These are phyloP conservation scores for Rhinogobius similis DNA, from an alignment of 2,113 vertebrate species.

Conservation along the genomic window DNA sequence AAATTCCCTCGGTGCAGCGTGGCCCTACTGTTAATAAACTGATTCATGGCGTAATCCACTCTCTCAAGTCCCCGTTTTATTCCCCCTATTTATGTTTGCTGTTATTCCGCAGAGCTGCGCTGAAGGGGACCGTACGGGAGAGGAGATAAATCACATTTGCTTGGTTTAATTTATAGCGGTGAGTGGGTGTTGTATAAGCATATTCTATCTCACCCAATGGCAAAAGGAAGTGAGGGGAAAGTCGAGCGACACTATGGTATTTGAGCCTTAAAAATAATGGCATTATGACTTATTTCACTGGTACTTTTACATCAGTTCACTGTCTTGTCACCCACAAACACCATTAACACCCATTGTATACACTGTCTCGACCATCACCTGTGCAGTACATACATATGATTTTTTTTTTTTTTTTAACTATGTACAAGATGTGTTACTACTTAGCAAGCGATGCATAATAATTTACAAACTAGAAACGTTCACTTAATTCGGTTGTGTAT, in stretches of 20 bases:
- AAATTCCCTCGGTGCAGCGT: slow-evolving; percentile 60
- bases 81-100: slow-evolving; percentile 75
- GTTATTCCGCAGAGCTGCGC: slow-evolving; percentile 74
- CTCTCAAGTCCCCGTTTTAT: slow-evolving; percentile 70
- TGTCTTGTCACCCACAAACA: too few relatives aligned
- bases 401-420: too few relatives aligned
- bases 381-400: too few relatives aligned
- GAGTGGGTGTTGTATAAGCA: slow-evolving; percentile 47
- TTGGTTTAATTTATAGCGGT: slow-evolving; percentile 69
- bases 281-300: too few relatives aligned
- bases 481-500: too few relatives aligned
- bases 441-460: too few relatives aligned
- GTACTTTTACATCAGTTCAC: too few relatives aligned
- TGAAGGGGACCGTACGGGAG: slow-evolving; percentile 64
- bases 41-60: slow-evolving; percentile 76
- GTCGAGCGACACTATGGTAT: neutral
- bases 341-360: too few relatives aligned
- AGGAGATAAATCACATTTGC: slow-evolving; percentile 71
- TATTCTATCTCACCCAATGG: slow-evolving; percentile 39
- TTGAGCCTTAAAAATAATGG: neutral
- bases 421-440: too few relatives aligned
- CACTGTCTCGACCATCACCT: too few relatives aligned
- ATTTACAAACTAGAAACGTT: too few relatives aligned
- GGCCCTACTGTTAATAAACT: slow-evolving; percentile 72
- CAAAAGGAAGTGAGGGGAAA: slow-evolving; percentile 31